Evolutionary conservation across 30 jellyfish, hydroid and myxozoan genomes (phyloP).

Genomic region (Pelagia noctiluca): DNA sequence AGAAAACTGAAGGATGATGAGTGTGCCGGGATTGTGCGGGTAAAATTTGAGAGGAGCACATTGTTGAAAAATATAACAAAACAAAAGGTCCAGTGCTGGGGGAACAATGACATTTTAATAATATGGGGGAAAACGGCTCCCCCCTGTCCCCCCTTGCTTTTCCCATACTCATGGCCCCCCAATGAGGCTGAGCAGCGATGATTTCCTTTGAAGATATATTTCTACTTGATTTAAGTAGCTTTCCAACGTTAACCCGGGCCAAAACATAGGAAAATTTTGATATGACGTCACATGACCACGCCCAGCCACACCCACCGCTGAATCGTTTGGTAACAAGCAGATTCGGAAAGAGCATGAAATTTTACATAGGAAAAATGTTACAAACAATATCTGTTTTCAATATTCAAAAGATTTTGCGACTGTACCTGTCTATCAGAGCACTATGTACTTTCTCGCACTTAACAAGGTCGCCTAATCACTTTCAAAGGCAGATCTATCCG

Average conservation of each 20-base stretch:
- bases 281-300: conserved; percentile 29
- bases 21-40: conserved; percentile 3
- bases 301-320: conserved; percentile 27
- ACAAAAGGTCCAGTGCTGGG: conserved; percentile 9
- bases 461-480: too few species aligned
- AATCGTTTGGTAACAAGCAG: conserved; percentile 22
- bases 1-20: conserved; percentile 8
- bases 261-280: conserved; percentile 9
- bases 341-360: conserved; percentile 22
- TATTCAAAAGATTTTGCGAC: conserved; percentile 17
- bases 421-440: conserved; percentile 14
- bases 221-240: neutral
- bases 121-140: conserved; percentile 6
- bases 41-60: conserved; percentile 11
- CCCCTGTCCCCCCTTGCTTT: conserved; percentile 9
- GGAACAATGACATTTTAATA: conserved; percentile 1
- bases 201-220: conserved; percentile 8
- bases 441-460: too few species aligned
- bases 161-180: conserved; percentile 9
- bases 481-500: too few species aligned
- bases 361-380: neutral
- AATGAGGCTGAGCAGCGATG: conserved; percentile 25
- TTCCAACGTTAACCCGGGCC: conserved; percentile 23
- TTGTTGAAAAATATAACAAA: conserved; percentile 7
- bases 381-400: conserved; percentile 18